A percentile compares a stretch with the other conserved stretches of the same genome.
These are phyloP conservation scores for Spodoptera frugiperda DNA, from an alignment of 1,140 invertebrate species.

Conservation along the genomic window DNA sequence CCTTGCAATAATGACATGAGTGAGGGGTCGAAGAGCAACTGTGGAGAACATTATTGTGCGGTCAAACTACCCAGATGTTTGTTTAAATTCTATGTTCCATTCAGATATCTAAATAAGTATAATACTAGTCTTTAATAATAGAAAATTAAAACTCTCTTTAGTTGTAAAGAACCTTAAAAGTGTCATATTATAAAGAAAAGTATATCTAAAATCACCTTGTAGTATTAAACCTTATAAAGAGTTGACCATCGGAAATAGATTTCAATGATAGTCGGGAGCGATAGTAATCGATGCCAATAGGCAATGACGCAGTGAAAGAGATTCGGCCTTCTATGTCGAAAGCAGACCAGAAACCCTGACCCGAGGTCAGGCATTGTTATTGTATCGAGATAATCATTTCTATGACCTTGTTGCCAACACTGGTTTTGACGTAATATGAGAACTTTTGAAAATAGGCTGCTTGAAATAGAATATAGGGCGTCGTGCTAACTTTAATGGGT, in stretches of 20 bases:
- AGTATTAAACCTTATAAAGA: neutral
- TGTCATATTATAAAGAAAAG: neutral
- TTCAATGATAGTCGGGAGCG: neutral
- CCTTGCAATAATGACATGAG: no score
- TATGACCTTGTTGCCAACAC: constrained; percentile 7
- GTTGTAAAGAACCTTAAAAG: no score
- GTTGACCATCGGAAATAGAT: constrained; percentile 24
- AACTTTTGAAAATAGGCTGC: neutral
- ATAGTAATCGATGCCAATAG: constrained; percentile 12
- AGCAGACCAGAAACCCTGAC: constrained; percentile 28
- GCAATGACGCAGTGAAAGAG: constrained; percentile 14
- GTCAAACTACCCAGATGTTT: neutral
- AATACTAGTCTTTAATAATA: no score
- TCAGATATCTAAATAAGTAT: no score
- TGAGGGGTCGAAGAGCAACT: no score
- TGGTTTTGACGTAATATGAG: constrained; percentile 1
- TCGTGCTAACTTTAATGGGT: neutral
- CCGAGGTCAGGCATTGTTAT: constrained; percentile 2
- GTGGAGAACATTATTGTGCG: no score
- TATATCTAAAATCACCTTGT: neutral
- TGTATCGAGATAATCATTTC: constrained; percentile 15
- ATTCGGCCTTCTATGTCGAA: constrained; percentile 7
- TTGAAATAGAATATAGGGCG: neutral
- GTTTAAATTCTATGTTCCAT: no score
- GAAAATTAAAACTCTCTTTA: no score